A percentile compares a stretch with the other conserved stretches of the same genome.
Evolutionary conservation across 1,140 invertebrate species (phyloP).

Genomic region (Sarcophaga bullata): DNA sequence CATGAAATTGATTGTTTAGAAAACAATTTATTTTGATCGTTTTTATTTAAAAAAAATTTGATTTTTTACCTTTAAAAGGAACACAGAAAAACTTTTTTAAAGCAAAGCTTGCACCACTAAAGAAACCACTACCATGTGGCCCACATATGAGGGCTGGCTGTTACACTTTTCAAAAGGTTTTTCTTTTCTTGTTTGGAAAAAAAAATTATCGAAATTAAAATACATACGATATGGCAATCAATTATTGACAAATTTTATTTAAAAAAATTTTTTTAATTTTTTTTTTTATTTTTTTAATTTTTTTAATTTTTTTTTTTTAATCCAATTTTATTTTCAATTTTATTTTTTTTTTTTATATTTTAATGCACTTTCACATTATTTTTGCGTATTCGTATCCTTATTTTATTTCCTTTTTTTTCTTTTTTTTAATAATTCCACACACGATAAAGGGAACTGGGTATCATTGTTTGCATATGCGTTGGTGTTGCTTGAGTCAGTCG

Average conservation of each 20-base stretch:
- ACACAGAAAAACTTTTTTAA: no score
- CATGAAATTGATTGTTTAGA: no score
- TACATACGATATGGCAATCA: not conserved
- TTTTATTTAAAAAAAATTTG: no score
- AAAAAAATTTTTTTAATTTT: not conserved
- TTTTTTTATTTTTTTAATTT: no score
- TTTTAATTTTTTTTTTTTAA: not conserved
- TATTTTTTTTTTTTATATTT: not conserved
- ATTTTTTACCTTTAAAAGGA: no score
- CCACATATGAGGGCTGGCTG: slow-evolving; percentile 17
- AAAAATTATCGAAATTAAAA: not conserved
- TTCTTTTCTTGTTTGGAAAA: not conserved
- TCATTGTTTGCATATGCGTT: slow-evolving; percentile 32
- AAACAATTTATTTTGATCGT: no score
- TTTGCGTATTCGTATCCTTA: not conserved
- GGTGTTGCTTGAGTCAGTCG: slow-evolving; percentile 43
- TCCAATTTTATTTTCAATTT: not conserved
- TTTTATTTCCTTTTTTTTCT: not conserved
- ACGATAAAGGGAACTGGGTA: not conserved
- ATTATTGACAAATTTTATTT: not conserved
- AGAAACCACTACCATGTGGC: slow-evolving; percentile 37
- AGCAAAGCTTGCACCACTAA: no score
- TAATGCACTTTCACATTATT: not conserved
- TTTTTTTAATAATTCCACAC: slow-evolving; percentile 28
- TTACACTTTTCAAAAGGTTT: not conserved